phyloP scores from a whole-genome alignment of 2,888 invertebrate genomes.

The Harpalus rubripes region DNA sequence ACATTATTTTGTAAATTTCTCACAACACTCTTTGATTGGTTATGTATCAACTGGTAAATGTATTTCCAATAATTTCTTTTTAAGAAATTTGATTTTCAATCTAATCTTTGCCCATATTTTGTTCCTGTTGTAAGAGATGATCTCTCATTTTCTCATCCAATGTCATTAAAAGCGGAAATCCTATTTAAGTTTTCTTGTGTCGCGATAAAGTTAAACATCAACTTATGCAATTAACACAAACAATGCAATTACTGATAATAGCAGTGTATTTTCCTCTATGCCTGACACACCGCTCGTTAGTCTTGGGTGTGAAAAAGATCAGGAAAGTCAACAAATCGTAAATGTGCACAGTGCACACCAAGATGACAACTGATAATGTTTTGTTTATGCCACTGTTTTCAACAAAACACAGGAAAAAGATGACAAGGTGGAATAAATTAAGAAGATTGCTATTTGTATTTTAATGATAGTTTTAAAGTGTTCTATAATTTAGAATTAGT shows the following conservation, averaged over 20 bases:
- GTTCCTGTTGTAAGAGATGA: not conserved
- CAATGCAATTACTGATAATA: conserved; percentile 53
- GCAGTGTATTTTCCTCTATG: conserved; percentile 26
- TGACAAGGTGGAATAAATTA: not conserved
- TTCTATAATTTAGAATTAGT: no score
- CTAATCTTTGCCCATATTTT: not conserved
- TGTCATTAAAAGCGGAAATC: conserved; percentile 23
- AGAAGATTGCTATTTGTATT: not conserved
- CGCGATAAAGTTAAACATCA: conserved; percentile 46
- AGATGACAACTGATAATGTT: not conserved
- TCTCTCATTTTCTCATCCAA: not conserved
- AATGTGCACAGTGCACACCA: not conserved
- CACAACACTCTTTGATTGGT: no score
- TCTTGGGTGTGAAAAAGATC: not conserved
- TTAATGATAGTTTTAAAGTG: not conserved
- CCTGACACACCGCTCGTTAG: conserved; percentile 7
- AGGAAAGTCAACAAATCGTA: not conserved
- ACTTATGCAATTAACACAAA: conserved; percentile 51
- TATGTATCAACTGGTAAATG: no score
- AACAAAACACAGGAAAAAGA: not conserved
- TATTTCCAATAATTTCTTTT: no score
- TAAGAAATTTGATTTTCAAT: no score
- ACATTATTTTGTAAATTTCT: no score
- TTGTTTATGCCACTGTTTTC: not conserved
- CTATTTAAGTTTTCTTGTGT: conserved; percentile 26